Percentiles rank a stretch among this genome's conserved stretches.
Conservation (phyloP, 2,113 vertebrate genomes). For the Phrynosoma platyrhinos region DNA sequence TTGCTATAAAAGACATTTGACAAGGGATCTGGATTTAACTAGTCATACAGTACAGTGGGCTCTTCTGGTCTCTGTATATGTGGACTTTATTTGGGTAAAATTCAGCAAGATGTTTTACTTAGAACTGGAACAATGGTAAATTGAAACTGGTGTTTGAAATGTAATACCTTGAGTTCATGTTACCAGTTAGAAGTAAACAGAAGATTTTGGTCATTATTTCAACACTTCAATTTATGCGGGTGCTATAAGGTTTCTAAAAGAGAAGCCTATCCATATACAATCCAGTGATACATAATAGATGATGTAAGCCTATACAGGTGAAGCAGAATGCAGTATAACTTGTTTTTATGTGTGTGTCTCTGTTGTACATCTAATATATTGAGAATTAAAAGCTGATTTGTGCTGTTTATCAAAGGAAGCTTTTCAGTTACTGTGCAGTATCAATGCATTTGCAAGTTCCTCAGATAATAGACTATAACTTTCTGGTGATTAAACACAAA, state of each 20-base stretch:
- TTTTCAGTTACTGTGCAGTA: neutral
- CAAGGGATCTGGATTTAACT: too few species aligned
- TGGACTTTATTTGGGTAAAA: neutral
- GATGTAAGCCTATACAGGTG: neutral
- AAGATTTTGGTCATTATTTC: neutral
- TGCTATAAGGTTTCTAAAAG: neutral
- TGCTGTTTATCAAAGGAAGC: neutral
- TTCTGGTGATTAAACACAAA: neutral
- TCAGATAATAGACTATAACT: neutral
- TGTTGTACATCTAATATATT: neutral
- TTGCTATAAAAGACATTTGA: too few species aligned
- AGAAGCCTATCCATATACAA: neutral
- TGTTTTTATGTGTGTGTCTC: neutral
- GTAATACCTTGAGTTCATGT: constrained; percentile 15
- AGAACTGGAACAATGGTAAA: neutral
- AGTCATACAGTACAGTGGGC: neutral
- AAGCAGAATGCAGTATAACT: neutral
- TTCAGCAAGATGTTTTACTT: neutral
- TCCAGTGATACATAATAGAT: constrained; percentile 16
- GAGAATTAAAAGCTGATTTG: neutral
- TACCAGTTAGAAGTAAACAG: constrained; percentile 1
- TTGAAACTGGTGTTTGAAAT: neutral
- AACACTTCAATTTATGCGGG: neutral
- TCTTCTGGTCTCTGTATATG: neutral
- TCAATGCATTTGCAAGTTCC: neutral